Base-by-base conservation (phyloP, 2,797 vertebrate species). In the Hapalemur alaotrensis region DNA sequence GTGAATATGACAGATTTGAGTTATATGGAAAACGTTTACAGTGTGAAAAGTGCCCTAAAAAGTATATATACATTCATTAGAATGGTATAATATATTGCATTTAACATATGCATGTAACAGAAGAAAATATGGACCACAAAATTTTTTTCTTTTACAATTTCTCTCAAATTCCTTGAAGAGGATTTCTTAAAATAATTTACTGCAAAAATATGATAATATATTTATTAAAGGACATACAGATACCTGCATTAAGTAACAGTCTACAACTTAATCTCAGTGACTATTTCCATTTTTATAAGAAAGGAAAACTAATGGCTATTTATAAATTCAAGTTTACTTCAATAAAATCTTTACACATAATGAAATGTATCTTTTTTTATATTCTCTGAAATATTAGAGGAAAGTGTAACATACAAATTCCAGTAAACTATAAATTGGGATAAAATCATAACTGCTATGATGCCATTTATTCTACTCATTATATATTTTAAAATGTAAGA, bases 201-300 rank as follows among this genome's bases (percentile, higher is more conserved):
- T 41, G 22, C 50, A 91, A 96, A 97, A 97, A 72, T 43, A 83
- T 2, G 8, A 89, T 32, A 93, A 86, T 78, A 89, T 75, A 93
- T 63, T 70, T 83, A 88, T 73, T 84, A 91, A 0, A 86, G 10
- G 92, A 67, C 78, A 32, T 72, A 61, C 20, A 90, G 17, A 91
- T 59, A 87, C 80, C n/a, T 78, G 83, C 20, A 91, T 38, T 95
- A 91, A 96, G 70, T 95, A 86, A 96, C 41, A 50, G 11, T 43
- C 25, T 91, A 70, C 1, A 96, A 89, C 30, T 83, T 35, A 92
- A 89, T 6, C 13, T 91, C 87, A 89, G 69, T n/a, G 43, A 79
- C 28, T 54, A 52, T 17, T 82, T 88, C 1, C 12, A 43, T 65
- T 89, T 87, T 95, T 75, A 32, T 80, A 84, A 87, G n/a, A 22